phyloP scores from a whole-genome alignment of 1,140 invertebrate species.

The Pomacea maculata region DNA sequence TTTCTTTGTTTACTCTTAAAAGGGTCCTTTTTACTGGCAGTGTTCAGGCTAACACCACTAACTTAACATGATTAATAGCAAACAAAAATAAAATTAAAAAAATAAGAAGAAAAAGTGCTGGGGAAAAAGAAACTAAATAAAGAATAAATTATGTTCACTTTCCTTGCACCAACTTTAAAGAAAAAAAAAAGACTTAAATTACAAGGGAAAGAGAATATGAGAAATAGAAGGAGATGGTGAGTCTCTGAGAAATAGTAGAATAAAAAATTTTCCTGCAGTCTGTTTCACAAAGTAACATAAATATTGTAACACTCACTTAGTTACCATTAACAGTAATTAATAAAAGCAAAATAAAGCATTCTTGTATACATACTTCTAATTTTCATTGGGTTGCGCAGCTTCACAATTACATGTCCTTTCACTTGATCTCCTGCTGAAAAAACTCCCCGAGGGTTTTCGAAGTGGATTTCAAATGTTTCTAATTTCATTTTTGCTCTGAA shows the following conservation, averaged over 20 bases:
- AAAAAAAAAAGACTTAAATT: background rate
- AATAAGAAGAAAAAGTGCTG: too few relatives aligned
- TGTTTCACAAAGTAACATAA: too few relatives aligned
- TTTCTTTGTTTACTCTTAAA: too few relatives aligned
- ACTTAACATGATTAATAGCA: background rate
- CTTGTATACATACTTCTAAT: slow-evolving; percentile 43
- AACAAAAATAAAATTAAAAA: background rate
- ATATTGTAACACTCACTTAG: too few relatives aligned
- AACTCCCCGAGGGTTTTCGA: slow-evolving; percentile 44
- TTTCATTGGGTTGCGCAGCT: slow-evolving; percentile 47
- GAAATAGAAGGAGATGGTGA: background rate
- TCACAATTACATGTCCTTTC: slow-evolving; percentile 38
- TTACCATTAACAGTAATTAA: too few relatives aligned
- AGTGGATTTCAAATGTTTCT: slow-evolving; percentile 43
- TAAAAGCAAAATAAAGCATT: too few relatives aligned
- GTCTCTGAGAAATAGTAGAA: too few relatives aligned
- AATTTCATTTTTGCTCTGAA: slow-evolving; percentile 42
- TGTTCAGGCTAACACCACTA: background rate
- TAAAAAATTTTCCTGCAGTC: too few relatives aligned
- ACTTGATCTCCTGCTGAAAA: slow-evolving; percentile 38
- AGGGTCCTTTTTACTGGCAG: too few relatives aligned
- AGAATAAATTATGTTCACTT: too few relatives aligned
- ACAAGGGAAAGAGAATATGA: background rate
- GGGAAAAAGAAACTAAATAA: too few relatives aligned
- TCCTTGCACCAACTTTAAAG: too few relatives aligned